A percentile compares a stretch with the other conserved stretches of the same genome.
Conservation (phyloP, 1,140 invertebrate genomes). For the Tetragonula clypearis region DNA sequence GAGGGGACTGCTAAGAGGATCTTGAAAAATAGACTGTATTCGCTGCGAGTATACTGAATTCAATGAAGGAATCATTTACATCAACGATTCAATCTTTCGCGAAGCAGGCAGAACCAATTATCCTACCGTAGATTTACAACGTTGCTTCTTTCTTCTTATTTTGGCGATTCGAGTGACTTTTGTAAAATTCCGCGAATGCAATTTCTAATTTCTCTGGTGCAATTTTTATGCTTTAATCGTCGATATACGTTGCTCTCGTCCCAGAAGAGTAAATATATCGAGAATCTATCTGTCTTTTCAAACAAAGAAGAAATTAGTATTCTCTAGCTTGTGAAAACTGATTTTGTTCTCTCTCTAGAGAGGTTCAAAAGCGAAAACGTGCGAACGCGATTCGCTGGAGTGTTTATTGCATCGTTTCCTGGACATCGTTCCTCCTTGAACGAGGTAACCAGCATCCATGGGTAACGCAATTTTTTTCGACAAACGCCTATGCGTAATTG, state of each 20-base stretch:
- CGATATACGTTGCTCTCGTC: too few relatives aligned
- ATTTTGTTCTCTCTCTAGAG: background rate
- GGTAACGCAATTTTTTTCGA: slow-evolving; percentile 23
- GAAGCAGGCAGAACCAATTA: background rate
- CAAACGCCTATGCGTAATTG: slow-evolving; percentile 37
- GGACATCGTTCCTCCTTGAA: background rate
- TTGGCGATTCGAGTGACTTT: too few relatives aligned
- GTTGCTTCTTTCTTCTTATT: too few relatives aligned
- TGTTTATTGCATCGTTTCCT: background rate
- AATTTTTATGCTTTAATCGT: too few relatives aligned
- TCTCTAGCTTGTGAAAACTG: background rate
- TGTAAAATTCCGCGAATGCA: too few relatives aligned
- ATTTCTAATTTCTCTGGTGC: too few relatives aligned
- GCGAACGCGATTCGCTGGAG: background rate
- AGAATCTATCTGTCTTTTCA: background rate
- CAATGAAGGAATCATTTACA: background rate
- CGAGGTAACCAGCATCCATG: background rate
- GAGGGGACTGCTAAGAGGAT: background rate
- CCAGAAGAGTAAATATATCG: too few relatives aligned
- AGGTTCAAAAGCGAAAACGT: background rate
- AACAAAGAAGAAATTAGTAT: background rate
- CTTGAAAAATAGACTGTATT: background rate
- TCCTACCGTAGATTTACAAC: too few relatives aligned
- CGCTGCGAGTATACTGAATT: background rate
- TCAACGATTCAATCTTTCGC: background rate